Percentiles rank a stretch among this genome's conserved stretches.
Conservation (phyloP, 2,888 invertebrate species). For the Notodonta ziczac region DNA sequence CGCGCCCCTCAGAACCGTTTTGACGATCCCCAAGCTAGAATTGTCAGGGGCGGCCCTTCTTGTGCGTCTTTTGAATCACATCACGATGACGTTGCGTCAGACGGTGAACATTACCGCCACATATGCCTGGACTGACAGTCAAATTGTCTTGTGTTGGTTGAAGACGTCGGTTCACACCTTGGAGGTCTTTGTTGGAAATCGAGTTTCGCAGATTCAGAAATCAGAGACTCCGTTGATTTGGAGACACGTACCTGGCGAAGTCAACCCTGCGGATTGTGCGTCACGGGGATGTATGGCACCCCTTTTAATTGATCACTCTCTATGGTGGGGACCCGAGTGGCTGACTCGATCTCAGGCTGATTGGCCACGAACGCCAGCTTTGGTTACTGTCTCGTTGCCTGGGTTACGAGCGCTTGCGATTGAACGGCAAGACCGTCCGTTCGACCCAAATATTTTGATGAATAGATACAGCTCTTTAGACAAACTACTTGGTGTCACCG, state of each 20-base stretch:
- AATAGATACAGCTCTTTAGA: neutral
- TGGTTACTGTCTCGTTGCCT: neutral
- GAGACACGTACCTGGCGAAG: too few relatives aligned
- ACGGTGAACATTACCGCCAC: conserved; percentile 4
- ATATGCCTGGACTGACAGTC: conserved; percentile 24
- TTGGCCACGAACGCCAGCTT: neutral
- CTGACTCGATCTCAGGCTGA: neutral
- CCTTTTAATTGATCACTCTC: conserved; percentile 12
- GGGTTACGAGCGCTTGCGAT: neutral
- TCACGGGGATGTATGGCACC: conserved; percentile 30
- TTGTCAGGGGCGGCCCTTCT: conserved; percentile 24
- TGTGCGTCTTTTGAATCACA: conserved; percentile 17
- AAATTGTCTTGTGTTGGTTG: conserved; percentile 23
- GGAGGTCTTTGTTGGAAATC: conserved; percentile 21
- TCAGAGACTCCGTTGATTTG: conserved; percentile 15
- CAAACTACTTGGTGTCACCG: neutral
- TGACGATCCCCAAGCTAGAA: conserved; percentile 26
- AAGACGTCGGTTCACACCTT: conserved; percentile 13
- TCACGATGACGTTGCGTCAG: neutral
- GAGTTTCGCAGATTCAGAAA: conserved; percentile 21
- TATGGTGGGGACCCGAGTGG: conserved; percentile 24
- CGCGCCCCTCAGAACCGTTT: conserved; percentile 21
- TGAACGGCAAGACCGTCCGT: neutral
- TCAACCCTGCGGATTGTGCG: conserved; percentile 41
- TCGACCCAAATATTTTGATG: neutral